Evolutionary conservation across 2,113 vertebrate genomes (phyloP).

Genomic region (Coreoperca whiteheadi): DNA sequence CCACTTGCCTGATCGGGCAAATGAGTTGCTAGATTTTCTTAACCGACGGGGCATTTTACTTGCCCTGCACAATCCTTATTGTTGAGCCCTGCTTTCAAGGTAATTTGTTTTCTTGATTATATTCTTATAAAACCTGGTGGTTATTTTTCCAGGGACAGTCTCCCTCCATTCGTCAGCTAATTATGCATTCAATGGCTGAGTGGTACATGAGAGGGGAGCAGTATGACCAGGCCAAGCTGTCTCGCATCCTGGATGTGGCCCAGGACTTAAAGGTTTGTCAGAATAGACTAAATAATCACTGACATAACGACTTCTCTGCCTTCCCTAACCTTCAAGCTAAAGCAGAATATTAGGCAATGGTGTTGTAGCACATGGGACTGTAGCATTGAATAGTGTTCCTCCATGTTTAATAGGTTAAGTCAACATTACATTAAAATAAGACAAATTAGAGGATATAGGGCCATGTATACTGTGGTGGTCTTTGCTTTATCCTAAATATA

Average conservation of each 20-base stretch:
- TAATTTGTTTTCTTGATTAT: not conserved
- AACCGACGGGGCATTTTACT: too few relatives aligned
- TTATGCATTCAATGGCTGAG: constrained; percentile 99
- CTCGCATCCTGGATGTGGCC: constrained; percentile 98
- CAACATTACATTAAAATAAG: not conserved
- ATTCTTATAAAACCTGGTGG: not conserved
- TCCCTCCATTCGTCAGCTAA: constrained; percentile 98
- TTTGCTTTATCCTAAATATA: not conserved
- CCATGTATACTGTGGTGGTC: not conserved
- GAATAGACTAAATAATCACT: not conserved
- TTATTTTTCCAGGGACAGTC: constrained; percentile 91
- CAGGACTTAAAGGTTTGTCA: constrained; percentile 96
- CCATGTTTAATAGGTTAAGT: not conserved
- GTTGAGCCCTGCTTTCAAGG: too few relatives aligned
- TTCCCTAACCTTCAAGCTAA: not conserved
- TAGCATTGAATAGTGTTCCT: not conserved
- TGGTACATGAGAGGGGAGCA: constrained; percentile 99
- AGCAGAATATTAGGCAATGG: not conserved
- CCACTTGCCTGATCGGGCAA: too few relatives aligned
- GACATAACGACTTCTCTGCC: not conserved
- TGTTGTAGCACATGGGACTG: not conserved
- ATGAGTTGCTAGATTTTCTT: too few relatives aligned
- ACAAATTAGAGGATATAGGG: not conserved
- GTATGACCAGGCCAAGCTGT: constrained; percentile 98
- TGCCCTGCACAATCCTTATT: too few relatives aligned